A percentile compares a stretch with the other conserved stretches of the same genome.
Conservation (phyloP, 2,888 invertebrate species). For the Rhamphomyia laevipes region DNA sequence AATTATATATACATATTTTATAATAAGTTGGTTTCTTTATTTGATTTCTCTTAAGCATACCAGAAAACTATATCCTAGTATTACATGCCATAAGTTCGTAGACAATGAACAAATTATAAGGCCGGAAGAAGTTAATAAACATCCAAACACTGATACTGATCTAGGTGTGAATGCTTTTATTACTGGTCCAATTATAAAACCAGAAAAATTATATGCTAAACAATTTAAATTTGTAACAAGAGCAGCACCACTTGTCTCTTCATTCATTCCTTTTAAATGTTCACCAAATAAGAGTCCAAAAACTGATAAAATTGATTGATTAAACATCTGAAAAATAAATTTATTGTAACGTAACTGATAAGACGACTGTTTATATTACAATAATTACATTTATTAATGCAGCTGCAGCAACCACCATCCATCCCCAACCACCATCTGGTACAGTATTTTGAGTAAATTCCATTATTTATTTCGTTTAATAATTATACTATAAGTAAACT, state of each 20-base stretch:
- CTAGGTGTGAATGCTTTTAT: constrained; percentile 46
- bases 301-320: constrained; percentile 57
- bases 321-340: constrained; percentile 45
- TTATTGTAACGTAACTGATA: not conserved
- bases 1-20: not conserved
- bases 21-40: not conserved
- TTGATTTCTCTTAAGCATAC: constrained; percentile 32
- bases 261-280: constrained; percentile 48
- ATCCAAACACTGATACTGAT: constrained; percentile 43
- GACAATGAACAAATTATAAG: constrained; percentile 43
- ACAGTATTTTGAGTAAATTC: constrained; percentile 10
- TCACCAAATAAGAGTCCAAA: constrained; percentile 59
- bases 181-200: constrained; percentile 57
- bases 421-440: constrained; percentile 65
- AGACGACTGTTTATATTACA: not conserved
- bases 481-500: no score
- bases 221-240: constrained; percentile 56
- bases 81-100: constrained; percentile 41
- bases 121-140: constrained; percentile 42
- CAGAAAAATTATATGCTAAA: constrained; percentile 34
- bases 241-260: constrained; percentile 53
- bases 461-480: constrained; percentile 5
- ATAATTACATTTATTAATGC: constrained; percentile 52
- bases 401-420: constrained; percentile 55
- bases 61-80: constrained; percentile 44